Percentiles rank a stretch among this genome's conserved stretches.
Conservation (phyloP, 2,797 vertebrate genomes). For the Artibeus jamaicensis region DNA sequence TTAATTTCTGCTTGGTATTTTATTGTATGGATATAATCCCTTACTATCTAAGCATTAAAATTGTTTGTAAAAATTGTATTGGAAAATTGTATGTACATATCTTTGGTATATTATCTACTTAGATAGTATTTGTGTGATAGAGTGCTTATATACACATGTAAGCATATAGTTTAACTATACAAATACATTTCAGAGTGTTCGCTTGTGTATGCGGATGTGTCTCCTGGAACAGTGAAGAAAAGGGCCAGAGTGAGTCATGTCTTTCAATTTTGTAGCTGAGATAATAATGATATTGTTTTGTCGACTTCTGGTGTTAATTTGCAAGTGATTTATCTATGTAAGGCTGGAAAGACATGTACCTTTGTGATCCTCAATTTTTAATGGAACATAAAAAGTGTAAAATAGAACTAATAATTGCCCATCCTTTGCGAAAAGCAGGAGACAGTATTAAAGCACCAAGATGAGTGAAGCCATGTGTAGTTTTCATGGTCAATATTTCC, state of each 20-base stretch:
- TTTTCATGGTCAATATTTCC: not conserved
- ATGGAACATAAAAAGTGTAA: not conserved
- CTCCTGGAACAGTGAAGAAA: not conserved
- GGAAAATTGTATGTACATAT: not conserved
- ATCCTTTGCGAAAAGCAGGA: not conserved
- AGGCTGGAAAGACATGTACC: not conserved
- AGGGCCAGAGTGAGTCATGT: not conserved
- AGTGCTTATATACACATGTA: not conserved
- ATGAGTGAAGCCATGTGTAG: not conserved
- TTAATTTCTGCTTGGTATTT: not conserved
- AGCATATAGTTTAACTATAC: not conserved
- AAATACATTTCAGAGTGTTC: not conserved
- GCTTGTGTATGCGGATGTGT: not conserved
- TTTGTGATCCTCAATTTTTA: not conserved
- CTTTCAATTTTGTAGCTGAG: not conserved
- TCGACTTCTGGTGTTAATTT: not conserved
- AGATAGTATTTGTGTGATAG: not conserved
- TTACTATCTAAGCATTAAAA: not conserved
- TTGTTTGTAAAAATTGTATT: slow-evolving; percentile 14
- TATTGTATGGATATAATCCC: not conserved
- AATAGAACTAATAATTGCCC: not conserved
- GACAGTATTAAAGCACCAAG: not conserved
- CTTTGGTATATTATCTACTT: not conserved
- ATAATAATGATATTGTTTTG: not conserved
- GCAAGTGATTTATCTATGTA: not conserved